Conservation (phyloP, 2,888 invertebrate genomes). For the Onthophagus sagittarius region DNA sequence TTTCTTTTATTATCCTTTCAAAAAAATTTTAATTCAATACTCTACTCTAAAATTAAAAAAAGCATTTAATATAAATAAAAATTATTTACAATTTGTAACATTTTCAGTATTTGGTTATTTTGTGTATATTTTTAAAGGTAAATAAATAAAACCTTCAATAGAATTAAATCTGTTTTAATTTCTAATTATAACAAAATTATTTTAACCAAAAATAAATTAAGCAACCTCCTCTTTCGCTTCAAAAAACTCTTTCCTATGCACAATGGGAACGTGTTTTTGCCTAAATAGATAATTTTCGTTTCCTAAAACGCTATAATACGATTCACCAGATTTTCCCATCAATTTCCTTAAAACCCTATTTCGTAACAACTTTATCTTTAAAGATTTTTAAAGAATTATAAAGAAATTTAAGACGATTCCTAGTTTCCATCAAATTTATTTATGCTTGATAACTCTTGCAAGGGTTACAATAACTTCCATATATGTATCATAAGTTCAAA, state of each 20-base stretch:
- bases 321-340: slow-evolving; percentile 60
- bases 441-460: too few species aligned
- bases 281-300: slow-evolving; percentile 64
- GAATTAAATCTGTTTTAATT: not conserved
- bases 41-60: not conserved
- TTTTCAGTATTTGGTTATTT: not conserved
- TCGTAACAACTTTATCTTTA: slow-evolving; percentile 64
- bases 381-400: too few species aligned
- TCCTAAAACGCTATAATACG: slow-evolving; percentile 61
- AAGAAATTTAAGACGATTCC: too few species aligned
- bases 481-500: too few species aligned
- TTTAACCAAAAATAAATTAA: not conserved
- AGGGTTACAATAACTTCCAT: too few species aligned
- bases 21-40: too few species aligned
- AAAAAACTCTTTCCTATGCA: slow-evolving; percentile 64
- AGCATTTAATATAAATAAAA: not conserved
- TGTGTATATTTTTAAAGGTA: not conserved
- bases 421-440: too few species aligned
- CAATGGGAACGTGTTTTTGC: slow-evolving; percentile 61
- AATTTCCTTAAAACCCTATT: slow-evolving; percentile 69
- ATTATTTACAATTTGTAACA: not conserved
- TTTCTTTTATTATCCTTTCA: not conserved
- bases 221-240: slow-evolving; percentile 42
- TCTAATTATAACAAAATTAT: not conserved
- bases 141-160: not conserved